Percentiles rank a stretch among this genome's conserved stretches.
phyloP scores from a whole-genome alignment of 2,113 vertebrate species.

The Cynocephalus volans region DNA sequence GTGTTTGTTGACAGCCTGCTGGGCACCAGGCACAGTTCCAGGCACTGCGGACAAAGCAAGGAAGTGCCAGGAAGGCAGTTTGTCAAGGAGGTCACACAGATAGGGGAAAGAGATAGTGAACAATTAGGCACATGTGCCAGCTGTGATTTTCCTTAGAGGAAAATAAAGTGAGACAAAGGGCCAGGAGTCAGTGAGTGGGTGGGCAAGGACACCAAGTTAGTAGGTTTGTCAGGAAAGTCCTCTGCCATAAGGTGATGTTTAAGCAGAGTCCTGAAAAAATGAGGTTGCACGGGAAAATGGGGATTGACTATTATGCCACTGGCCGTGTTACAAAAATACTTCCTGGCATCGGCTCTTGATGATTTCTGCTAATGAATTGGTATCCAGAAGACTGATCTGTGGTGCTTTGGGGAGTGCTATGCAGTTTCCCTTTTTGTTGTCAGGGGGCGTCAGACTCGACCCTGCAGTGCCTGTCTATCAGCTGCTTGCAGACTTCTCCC shows the following conservation, averaged over 20 bases:
- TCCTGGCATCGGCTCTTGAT: rapidly evolving
- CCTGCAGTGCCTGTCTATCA: too few species aligned
- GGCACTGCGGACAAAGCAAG: rapidly evolving
- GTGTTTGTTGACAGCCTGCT: neutral
- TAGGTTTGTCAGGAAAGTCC: neutral
- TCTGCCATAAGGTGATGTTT: rapidly evolving
- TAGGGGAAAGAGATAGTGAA: neutral
- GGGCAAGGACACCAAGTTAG: rapidly evolving
- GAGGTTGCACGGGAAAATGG: rapidly evolving
- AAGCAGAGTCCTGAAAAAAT: neutral
- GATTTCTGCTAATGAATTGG: too few species aligned
- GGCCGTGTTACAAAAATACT: rapidly evolving
- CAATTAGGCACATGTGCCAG: rapidly evolving
- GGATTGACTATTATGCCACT: rapidly evolving
- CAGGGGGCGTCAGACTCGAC: neutral
- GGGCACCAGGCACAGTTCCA: neutral
- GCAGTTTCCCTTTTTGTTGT: too few species aligned
- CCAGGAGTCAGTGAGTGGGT: rapidly evolving
- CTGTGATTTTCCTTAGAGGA: too few species aligned
- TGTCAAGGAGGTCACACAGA: rapidly evolving
- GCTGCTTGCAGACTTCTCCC: neutral
- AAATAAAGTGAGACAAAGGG: neutral
- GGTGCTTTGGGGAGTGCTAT: rapidly evolving
- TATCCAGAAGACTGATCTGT: rapidly evolving
- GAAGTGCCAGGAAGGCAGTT: rapidly evolving